Evolutionary conservation across 2,113 vertebrate genomes (phyloP), one percentile per base, ranked within the genome.

Genomic region (Pholis gunnellus): DNA sequence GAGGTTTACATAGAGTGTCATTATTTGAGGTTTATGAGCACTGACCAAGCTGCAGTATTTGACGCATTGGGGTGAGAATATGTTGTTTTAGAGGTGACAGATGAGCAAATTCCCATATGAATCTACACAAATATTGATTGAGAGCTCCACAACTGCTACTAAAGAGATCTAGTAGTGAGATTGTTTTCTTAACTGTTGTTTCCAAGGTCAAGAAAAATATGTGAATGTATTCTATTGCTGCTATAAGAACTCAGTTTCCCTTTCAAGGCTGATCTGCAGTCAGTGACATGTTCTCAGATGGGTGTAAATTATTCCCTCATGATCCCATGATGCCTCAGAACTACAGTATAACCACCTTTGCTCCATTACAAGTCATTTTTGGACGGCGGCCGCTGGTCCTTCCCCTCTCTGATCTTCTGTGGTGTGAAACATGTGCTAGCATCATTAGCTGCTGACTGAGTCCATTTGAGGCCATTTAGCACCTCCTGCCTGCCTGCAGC

Each of bases 381-480:
- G 54, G 60, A 66, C 2, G 0, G 63, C 0, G 0, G 63, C 57
- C 8, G 46, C 68, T 68, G 59, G 54, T 69, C 46, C 9, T 74
- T 29, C 52, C 67, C 63, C 66, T 38, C 29, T 78, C 72, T 78
- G 59, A 70, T 74, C 48, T 22, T 78, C n/a, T 79, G 38, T 77
- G 44, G 72, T 76, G 81, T 87, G 83, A 88, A 91, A 82, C 83
- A 85, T 73, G 78, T 89, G 83, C 64, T 65, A 54, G 50, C 85
- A 78, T 90, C 85, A 93, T 85, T 87, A 89, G 82, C 81, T 42
- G 48, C 86, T 87, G 91, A 91, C 88, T 75, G 85, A 79, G 87
- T 82, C 82, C 87, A 90, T 93, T 92, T 90, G 78, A 90, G 87
- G 81, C 80, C 86, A 86, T 91, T 94, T 95, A 94, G 88, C 93